Conservation (phyloP, 2,888 invertebrate species). For the Homarus gammarus region DNA sequence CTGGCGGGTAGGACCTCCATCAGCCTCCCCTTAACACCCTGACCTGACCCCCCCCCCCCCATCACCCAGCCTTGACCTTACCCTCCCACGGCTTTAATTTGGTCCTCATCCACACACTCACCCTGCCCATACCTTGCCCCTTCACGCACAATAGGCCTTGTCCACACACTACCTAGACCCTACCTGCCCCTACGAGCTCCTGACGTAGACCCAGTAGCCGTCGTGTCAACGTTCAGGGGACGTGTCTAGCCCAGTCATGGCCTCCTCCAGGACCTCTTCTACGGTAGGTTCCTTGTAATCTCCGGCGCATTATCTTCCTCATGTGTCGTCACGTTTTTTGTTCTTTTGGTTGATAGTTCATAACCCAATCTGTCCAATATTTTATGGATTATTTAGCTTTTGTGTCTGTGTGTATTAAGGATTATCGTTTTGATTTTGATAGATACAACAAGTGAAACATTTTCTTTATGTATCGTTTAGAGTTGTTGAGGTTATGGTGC, state of each 20-base stretch:
- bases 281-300: not conserved
- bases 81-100: not conserved
- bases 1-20: slow-evolving; percentile 12
- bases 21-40: not conserved
- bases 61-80: not conserved
- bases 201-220: not conserved
- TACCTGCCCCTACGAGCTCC: not conserved
- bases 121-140: too few relatives aligned
- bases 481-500: not conserved
- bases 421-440: slow-evolving; percentile 1
- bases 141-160: too few relatives aligned
- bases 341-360: not conserved
- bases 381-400: not conserved
- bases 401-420: slow-evolving; percentile 6
- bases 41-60: not conserved
- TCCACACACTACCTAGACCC: not conserved
- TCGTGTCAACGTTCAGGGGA: not conserved
- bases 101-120: not conserved
- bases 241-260: not conserved
- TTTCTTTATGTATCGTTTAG: not conserved
- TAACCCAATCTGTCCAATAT: too few relatives aligned
- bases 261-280: slow-evolving; percentile 5
- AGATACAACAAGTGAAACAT: not conserved
- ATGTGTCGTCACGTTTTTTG: not conserved
- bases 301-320: not conserved